A percentile compares a stretch with the other conserved stretches of the same genome.
phyloP scores from a whole-genome alignment of 2,888 invertebrate genomes.

The Platypus cylindrus region DNA sequence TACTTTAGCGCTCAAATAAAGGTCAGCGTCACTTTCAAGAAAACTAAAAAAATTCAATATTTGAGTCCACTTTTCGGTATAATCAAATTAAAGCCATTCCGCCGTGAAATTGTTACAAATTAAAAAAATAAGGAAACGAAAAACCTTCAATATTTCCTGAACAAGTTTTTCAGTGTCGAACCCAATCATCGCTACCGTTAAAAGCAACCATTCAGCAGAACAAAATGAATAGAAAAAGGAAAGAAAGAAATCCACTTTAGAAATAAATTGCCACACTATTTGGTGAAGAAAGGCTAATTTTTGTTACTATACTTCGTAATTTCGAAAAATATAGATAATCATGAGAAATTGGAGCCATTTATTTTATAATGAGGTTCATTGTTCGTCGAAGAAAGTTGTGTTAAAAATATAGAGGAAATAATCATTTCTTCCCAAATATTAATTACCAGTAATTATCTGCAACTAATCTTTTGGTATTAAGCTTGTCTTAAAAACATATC shows the following conservation, averaged over 20 bases:
- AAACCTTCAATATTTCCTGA: conserved; percentile 16
- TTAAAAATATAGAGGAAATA: no score
- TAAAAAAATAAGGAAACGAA: conserved; percentile 13
- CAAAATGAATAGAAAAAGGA: no score
- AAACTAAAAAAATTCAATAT: conserved; percentile 15
- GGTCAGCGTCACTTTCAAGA: conserved; percentile 10
- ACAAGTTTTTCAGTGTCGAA: conserved; percentile 12
- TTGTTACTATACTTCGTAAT: conserved; percentile 1
- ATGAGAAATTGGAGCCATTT: no score
- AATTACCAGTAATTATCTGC: no score
- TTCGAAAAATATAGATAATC: no score
- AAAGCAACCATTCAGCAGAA: conserved; percentile 3
- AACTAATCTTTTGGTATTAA: no score
- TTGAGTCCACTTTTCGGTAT: conserved; percentile 14
- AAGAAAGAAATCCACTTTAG: conserved; percentile 8
- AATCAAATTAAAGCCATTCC: conserved; percentile 16
- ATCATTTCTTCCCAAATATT: no score
- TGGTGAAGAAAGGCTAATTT: conserved; percentile 4
- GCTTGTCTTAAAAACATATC: no score
- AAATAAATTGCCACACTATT: conserved; percentile 8
- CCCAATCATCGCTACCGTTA: conserved; percentile 8
- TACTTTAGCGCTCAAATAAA: conserved; percentile 12
- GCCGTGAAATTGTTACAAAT: conserved; percentile 10
- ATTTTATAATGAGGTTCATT: no score
- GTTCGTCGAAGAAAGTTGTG: no score